Evolutionary conservation across 2,888 invertebrate species (phyloP), one percentile per base, ranked within the genome.

Genomic region (Masnerella sp.): DNA sequence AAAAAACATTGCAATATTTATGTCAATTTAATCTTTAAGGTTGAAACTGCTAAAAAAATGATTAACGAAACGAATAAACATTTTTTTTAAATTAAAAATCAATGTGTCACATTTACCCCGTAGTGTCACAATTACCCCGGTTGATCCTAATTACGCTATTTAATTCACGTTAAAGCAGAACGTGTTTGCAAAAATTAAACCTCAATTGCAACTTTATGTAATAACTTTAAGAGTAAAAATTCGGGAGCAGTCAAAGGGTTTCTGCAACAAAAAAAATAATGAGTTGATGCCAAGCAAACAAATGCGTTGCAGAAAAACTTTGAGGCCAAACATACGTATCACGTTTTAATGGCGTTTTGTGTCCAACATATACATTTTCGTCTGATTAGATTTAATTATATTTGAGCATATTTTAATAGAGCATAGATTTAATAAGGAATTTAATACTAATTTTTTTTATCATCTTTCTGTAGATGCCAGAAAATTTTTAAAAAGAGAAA

Each of bases 301-400:
- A 61, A 59, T 3, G 3, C n/a, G 36, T 49, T 61, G 49, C 49
- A 49, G 40, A 61, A 49, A 49, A 11, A 40, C 61, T 61, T 61
- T 45, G 30, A 45, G 17, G 14, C 14, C 8, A 56, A 18, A 56
- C 22, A n/a, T 32, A 25, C 9, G 17, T 45, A 58, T 58, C 34
- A 58, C n/a, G 54, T 15, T 12, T 15, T 17, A 43, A 34, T 59
- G 59, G 47, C 45, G 47, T 42, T 51, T 62, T 42, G 30, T 12
- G 25, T 20, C 45, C 17, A 15, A 3, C 18, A 25, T n/a, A 7
- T n/a, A 28, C 38, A 30, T 14, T 49, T 5, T 15, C 45, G 25
- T 15, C 25, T 36, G 36, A 59, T 17, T 45, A 45, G 18, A 47
- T 49, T 49, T 61, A 12, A 47, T 49, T 40, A 49, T 4, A 45